phyloP scores from a whole-genome alignment of 2,113 vertebrate species.

The Phaethon lepturus region DNA sequence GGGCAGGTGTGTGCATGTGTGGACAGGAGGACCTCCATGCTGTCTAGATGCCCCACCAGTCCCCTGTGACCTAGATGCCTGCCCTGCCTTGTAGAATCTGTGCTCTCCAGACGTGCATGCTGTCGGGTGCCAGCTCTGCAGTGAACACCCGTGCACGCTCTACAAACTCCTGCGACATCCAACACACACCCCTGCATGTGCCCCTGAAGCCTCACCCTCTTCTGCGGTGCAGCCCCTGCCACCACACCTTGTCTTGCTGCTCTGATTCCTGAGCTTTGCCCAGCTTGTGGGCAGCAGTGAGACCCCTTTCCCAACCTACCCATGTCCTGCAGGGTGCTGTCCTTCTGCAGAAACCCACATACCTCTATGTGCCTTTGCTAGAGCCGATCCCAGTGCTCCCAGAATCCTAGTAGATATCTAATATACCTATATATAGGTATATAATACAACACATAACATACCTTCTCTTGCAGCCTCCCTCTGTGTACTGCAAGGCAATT shows the following conservation, averaged over 20 bases:
- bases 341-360: not conserved
- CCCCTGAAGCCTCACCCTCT: not conserved
- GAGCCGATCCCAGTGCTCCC: not conserved
- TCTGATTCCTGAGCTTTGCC: not conserved
- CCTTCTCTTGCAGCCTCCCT: not conserved
- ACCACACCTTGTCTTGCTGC: fast-evolving
- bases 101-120: not conserved
- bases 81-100: fast-evolving
- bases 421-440: not conserved
- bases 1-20: not conserved
- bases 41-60: not conserved
- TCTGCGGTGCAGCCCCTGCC: not conserved
- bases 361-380: not conserved
- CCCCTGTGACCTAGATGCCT: not conserved
- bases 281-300: not conserved
- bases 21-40: not conserved
- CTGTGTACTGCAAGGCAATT: not conserved
- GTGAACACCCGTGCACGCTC: fast-evolving
- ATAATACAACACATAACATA: not conserved
- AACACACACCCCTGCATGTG: fast-evolving
- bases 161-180: not conserved
- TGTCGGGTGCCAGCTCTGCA: fast-evolving
- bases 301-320: not conserved
- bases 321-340: not conserved
- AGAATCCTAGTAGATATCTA: not conserved